Conservation (phyloP, 2,113 vertebrate species). For the Reinhardtius hippoglossoides region DNA sequence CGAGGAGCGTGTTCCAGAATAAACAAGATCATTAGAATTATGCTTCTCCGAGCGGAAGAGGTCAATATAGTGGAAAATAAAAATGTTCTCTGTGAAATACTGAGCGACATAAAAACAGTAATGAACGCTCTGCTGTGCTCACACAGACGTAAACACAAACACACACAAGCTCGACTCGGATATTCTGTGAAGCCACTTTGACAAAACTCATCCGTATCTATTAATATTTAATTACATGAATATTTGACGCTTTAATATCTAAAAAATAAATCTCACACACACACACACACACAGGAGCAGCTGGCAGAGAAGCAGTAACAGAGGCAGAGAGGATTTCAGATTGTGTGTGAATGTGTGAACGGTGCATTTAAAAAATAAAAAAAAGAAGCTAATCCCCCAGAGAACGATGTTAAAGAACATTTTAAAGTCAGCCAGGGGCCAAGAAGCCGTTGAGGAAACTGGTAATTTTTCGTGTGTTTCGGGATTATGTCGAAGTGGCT, state of each 20-base stretch:
- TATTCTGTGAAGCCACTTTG: slow-evolving; percentile 20
- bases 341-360: slow-evolving; percentile 47
- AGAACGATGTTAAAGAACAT: slow-evolving; percentile 46
- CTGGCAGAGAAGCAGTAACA: slow-evolving; percentile 12
- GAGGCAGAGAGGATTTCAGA: slow-evolving; percentile 26
- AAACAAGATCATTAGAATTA: slow-evolving; percentile 28
- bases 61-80: slow-evolving; percentile 17
- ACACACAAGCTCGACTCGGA: neutral
- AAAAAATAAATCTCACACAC: neutral
- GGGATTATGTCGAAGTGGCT: slow-evolving; percentile 60
- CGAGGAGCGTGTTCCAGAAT: neutral
- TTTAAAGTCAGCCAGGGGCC: slow-evolving; percentile 48
- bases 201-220: slow-evolving; percentile 26
- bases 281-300: slow-evolving; percentile 12
- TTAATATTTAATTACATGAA: slow-evolving; percentile 44
- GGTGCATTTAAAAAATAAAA: slow-evolving; percentile 22
- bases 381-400: slow-evolving; percentile 1
- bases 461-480: slow-evolving; percentile 30
- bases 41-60: neutral
- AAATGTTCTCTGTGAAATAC: slow-evolving; percentile 9
- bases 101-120: neutral
- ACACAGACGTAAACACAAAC: neutral
- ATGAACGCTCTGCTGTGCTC: neutral
- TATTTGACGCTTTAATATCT: slow-evolving; percentile 36
- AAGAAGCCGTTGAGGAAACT: slow-evolving; percentile 35